Evolutionary conservation across 35 echinoderm and acorn worm species (phyloP), one percentile per base, ranked within the genome.

Genomic region (Acanthaster planci): DNA sequence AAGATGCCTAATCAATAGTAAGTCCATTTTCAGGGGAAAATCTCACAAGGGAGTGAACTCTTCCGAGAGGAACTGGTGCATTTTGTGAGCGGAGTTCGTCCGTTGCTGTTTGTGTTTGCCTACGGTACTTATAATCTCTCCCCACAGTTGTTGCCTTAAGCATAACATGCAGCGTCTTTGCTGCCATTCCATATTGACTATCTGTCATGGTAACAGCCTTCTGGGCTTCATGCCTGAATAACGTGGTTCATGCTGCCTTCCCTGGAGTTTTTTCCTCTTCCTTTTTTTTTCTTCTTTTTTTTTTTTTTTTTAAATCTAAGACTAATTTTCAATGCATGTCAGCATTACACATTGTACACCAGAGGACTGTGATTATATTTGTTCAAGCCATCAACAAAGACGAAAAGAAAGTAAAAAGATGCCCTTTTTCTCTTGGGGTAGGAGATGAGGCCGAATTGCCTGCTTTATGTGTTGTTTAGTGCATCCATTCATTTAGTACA

Each of bases 171-270:
- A 79, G 19, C 1, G 37, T 79, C 47, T 44, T 79, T 78, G 21
- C 8, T 44, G 77, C 32, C 39, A 40, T 79, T 79, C 15, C 50
- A 39, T 58, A 72, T 72, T 85, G 60, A 86, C 14, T 44, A 51
- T 76, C 23, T 77, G 84, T 86, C 84, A 76, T 39, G n/a, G 67
- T 16, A 72, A 72, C 26, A 47, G 23, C 64, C 29, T 72, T 72
- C 34, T 12, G 42, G 42, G 42, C 12, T 47, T 47, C 4, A 47
- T 47, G 42, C 42, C 42, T 47, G 42, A 47, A 47, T 12, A 47
- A 47, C 12, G 12, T 47, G 42, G 42, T 12, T 12, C 42, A 12
- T 4, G 42, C 42, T 47, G 12, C 42, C 42, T 47, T 72, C 10
- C 64, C 64, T 31, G 30, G 64, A 26, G 22, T 72, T 34, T 59